Conservation (phyloP, 2,888 invertebrate species). For the Monopis laevigella region DNA sequence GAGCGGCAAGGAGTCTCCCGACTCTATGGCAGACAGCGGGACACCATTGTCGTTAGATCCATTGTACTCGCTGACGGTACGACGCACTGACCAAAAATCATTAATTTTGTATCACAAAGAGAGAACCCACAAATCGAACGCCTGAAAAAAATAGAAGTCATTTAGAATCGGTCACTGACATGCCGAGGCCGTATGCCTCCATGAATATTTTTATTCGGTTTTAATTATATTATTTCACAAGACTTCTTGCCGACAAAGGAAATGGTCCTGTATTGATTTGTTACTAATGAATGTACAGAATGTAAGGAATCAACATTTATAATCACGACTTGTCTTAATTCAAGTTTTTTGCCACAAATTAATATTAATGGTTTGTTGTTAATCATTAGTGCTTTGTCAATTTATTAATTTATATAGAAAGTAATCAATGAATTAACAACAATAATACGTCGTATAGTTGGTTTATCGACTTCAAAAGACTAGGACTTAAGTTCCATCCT, state of each 20-base stretch:
- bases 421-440: too few relatives aligned
- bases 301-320: too few relatives aligned
- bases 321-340: too few relatives aligned
- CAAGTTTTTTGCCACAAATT: too few relatives aligned
- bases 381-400: too few relatives aligned
- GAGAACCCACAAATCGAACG: constrained; percentile 63
- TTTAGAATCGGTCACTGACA: constrained; percentile 58
- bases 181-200: constrained; percentile 26
- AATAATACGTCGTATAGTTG: too few relatives aligned
- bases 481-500: too few relatives aligned
- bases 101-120: constrained; percentile 66
- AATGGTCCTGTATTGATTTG: constrained; percentile 14
- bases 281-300: too few relatives aligned
- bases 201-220: constrained; percentile 43
- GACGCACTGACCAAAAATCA: constrained; percentile 60
- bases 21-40: constrained; percentile 64
- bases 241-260: constrained; percentile 17
- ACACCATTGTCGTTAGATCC: constrained; percentile 55
- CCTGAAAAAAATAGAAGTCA: constrained; percentile 54
- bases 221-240: constrained; percentile 40
- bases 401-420: too few relatives aligned
- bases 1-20: constrained; percentile 33
- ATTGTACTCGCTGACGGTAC: constrained; percentile 46
- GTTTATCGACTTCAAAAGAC: too few relatives aligned
- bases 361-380: too few relatives aligned